Percentiles rank a stretch among this genome's conserved stretches.
phyloP scores from a whole-genome alignment of 2,888 invertebrate species.

The Bombylius major region DNA sequence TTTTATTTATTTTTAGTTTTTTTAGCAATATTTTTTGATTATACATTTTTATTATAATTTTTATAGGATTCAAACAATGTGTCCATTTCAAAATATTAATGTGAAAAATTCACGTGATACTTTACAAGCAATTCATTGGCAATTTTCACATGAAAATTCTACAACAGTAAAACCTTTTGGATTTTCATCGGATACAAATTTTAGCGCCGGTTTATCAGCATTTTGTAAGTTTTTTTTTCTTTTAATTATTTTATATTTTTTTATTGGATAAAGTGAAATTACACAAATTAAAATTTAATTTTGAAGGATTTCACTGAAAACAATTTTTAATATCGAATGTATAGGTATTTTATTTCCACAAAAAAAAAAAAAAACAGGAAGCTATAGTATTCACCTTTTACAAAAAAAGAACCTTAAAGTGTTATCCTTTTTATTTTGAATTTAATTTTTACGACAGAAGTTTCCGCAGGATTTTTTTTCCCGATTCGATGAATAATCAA shows the following conservation, averaged over 20 bases:
- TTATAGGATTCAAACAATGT: background rate
- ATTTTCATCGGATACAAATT: constrained; percentile 28
- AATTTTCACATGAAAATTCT: background rate
- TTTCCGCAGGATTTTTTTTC: no score
- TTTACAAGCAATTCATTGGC: background rate
- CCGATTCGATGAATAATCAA: no score
- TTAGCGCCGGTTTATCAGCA: constrained; percentile 33
- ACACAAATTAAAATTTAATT: no score
- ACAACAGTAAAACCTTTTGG: constrained; percentile 17
- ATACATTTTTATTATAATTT: background rate
- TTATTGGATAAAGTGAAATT: no score
- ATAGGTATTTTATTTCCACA: no score
- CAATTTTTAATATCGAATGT: no score
- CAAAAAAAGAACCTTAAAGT: no score
- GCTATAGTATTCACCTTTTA: no score
- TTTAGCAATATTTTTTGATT: background rate
- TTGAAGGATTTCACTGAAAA: no score
- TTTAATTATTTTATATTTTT: background rate
- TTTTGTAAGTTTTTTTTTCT: constrained; percentile 28
- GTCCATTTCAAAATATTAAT: background rate
- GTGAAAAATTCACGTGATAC: background rate
- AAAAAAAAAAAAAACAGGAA: no score
- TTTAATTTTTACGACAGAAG: no score
- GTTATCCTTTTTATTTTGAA: no score
- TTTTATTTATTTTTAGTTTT: background rate